Base-by-base conservation (phyloP, 2,113 vertebrate species). In the Callaeas wilsoni region DNA sequence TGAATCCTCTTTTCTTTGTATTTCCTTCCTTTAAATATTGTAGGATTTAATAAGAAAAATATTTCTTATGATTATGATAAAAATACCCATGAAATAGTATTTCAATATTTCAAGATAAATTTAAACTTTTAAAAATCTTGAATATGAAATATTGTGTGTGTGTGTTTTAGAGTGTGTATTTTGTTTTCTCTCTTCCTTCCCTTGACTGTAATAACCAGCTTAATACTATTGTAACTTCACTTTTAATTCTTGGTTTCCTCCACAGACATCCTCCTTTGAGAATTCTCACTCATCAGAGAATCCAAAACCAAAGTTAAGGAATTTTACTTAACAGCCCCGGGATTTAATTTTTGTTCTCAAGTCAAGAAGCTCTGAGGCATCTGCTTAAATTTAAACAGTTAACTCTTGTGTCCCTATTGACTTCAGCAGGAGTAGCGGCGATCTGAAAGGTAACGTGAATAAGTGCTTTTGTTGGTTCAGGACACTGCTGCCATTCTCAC, bases 381-480 rank as follows among this genome's bases (percentile, higher is more conserved):
- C 71, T 94, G 76, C 84, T 93, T 88, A 92, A 94, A 81, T 92
- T 89, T 59, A 87, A 94, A 91, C 86, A 94, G 89, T 90, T 95
- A 94, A 95, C 79, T 76, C 88, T 78, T 89, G 73, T 93, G 44
- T 95, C 68, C 64, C 52, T 71, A 4, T 68, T 93, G 85, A 68
- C 92, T 96, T 94, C 64, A 84, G 49, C 64, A 60, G 76, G 47
- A 92, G 75, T 20, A 57, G 56, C 53, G 82, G 60, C 29, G 7
- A 25, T 84, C 90, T 86, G 78, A 86, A 94, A 97, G 93, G 93
- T 95, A 65, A 94, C n/a, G 53, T 92, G 83, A 95, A 95, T 96
- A 92, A 95, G 52, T 75, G 83, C 92, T 95, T 95, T 96, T 97
- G 92, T 95, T 96, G 62, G 64, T 92, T 96, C 92, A 96, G 92